Evolutionary conservation across 2,888 invertebrate genomes (phyloP).

Genomic region (Eumerus sabulonum): DNA sequence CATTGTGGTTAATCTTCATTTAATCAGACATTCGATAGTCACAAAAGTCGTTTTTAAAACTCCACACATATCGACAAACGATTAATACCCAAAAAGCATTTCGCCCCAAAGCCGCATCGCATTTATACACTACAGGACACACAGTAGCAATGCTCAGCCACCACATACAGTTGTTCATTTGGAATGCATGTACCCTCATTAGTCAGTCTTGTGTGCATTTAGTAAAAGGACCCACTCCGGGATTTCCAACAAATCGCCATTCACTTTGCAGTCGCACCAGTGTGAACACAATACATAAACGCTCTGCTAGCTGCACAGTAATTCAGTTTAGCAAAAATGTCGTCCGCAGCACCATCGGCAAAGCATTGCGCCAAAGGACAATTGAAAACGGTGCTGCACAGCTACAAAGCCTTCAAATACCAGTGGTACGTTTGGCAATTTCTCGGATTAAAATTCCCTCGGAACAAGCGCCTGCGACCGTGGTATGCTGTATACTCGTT

Average conservation of each 20-base stretch:
- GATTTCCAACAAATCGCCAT: background rate
- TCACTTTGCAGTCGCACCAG: background rate
- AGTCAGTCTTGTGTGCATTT: constrained; percentile 9
- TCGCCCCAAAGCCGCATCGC: too few relatives aligned
- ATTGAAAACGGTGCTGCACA: constrained; percentile 36
- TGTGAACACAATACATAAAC: background rate
- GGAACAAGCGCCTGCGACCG: constrained; percentile 56
- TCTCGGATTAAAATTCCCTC: constrained; percentile 71
- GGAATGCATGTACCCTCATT: constrained; percentile 4
- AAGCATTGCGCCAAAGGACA: background rate
- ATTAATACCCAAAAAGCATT: too few relatives aligned
- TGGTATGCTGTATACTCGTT: constrained; percentile 71
- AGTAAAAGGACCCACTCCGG: constrained; percentile 14
- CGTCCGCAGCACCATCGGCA: background rate
- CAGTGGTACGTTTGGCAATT: constrained; percentile 74
- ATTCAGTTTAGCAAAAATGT: constrained; percentile 2
- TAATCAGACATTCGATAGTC: too few relatives aligned
- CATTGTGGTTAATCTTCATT: too few relatives aligned
- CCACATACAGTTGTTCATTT: background rate
- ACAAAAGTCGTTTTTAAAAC: too few relatives aligned
- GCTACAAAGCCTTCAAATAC: constrained; percentile 71
- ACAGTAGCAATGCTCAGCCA: constrained; percentile 2
- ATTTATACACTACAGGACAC: too few relatives aligned
- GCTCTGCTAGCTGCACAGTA: background rate
- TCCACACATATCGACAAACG: too few relatives aligned